Percentiles rank a stretch among this genome's conserved stretches.
phyloP scores from a whole-genome alignment of 2,888 invertebrate species.

The Eupithecia dodoneata region DNA sequence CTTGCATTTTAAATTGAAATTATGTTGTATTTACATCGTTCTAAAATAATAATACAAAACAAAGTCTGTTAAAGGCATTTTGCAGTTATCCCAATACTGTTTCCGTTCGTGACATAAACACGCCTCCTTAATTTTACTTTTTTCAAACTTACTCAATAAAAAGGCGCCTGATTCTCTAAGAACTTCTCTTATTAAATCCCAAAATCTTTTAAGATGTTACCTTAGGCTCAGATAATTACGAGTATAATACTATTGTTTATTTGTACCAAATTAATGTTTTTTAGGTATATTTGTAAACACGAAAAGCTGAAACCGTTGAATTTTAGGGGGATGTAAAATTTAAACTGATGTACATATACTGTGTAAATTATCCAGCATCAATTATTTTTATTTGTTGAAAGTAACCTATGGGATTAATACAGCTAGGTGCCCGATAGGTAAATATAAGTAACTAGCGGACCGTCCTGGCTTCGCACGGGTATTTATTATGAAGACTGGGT shows the following conservation, averaged over 20 bases:
- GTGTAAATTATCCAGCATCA: not conserved
- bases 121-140: constrained; percentile 64
- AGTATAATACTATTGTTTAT: too few species aligned
- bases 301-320: not conserved
- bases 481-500: too few species aligned
- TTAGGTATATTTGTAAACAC: not conserved
- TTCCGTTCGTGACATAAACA: constrained; percentile 58
- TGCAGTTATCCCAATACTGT: constrained; percentile 53
- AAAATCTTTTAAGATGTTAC: not conserved
- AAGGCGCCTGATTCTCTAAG: constrained; percentile 45
- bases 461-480: too few species aligned
- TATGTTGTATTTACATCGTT: not conserved
- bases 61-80: constrained; percentile 43
- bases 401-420: not conserved
- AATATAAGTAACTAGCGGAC: too few species aligned
- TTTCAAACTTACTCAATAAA: constrained; percentile 61
- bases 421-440: too few species aligned
- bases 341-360: not conserved
- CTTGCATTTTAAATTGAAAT: not conserved
- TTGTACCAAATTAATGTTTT: not conserved
- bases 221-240: too few species aligned
- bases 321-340: not conserved
- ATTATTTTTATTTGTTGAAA: not conserved
- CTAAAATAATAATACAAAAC: not conserved
- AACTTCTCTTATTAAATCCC: not conserved